phyloP scores from a whole-genome alignment of 2,888 invertebrate genomes.

The Uloborus plumipes region DNA sequence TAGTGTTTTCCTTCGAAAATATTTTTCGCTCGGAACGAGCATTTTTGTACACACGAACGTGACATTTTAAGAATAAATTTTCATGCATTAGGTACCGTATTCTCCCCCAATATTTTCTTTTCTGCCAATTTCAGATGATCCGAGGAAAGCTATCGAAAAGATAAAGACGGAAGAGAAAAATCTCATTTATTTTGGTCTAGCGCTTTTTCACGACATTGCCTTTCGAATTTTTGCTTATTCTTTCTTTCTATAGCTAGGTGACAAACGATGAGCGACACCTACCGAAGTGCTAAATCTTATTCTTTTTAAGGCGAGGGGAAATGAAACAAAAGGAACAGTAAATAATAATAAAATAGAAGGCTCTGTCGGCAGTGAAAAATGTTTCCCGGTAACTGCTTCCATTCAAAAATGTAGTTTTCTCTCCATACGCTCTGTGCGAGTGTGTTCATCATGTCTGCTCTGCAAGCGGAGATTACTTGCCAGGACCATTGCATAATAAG shows the following conservation, averaged over 20 bases:
- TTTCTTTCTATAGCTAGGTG: constrained; percentile 24
- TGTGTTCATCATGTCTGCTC: constrained; percentile 30
- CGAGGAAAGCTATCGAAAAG: constrained; percentile 18
- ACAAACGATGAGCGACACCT: constrained; percentile 48
- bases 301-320: constrained; percentile 42
- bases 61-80: constrained; percentile 37
- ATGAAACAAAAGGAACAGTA: constrained; percentile 39
- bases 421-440: constrained; percentile 10
- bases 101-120: constrained; percentile 13
- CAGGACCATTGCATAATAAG: constrained; percentile 25
- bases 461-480: constrained; percentile 42
- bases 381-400: constrained; percentile 16
- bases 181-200: constrained; percentile 55
- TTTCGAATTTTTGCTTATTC: constrained; percentile 23
- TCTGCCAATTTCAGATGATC: constrained; percentile 29
- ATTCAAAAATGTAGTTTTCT: constrained; percentile 33
- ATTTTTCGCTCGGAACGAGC: constrained; percentile 9
- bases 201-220: constrained; percentile 38
- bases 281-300: constrained; percentile 55
- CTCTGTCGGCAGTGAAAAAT: constrained; percentile 26
- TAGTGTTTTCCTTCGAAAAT: neutral
- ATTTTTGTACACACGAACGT: constrained; percentile 15
- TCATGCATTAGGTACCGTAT: constrained; percentile 15
- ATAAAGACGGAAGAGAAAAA: constrained; percentile 21
- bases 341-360: constrained; percentile 45